phyloP scores from a whole-genome alignment of 2,113 vertebrate species.

The Perca flavescens region DNA sequence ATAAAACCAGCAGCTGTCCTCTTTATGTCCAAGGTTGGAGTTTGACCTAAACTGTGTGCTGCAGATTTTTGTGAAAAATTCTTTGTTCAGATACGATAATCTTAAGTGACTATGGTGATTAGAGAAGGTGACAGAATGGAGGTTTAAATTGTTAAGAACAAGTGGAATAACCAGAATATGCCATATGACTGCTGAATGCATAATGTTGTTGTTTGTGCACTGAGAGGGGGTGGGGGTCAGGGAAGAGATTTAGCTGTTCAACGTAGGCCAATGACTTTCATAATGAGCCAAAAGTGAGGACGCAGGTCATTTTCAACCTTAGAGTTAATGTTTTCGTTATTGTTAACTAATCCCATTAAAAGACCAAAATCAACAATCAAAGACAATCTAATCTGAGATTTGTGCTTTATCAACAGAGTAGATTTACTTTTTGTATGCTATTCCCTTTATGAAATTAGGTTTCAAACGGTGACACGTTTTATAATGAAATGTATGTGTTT shows the following conservation, averaged over 20 bases:
- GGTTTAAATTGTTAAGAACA: neutral
- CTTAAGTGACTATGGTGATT: neutral
- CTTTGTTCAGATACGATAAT: neutral
- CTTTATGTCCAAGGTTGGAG: neutral
- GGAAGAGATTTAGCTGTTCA: neutral
- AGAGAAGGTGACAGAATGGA: neutral
- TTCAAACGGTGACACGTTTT: neutral
- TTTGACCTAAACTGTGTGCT: neutral
- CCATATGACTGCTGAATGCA: neutral
- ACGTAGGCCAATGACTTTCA: neutral
- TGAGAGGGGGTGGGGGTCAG: no score
- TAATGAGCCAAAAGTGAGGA: neutral
- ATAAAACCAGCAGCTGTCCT: neutral
- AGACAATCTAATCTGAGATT: neutral
- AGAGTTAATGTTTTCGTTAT: neutral
- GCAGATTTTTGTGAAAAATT: neutral
- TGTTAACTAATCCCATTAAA: neutral
- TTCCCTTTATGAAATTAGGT: no score
- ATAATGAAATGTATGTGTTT: neutral
- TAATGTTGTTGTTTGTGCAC: no score
- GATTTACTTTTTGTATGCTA: no score
- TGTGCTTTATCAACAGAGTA: neutral
- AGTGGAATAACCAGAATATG: neutral
- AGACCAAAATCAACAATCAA: neutral
- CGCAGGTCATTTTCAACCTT: neutral